phyloP scores from a whole-genome alignment of 2,113 vertebrate species.

The Apaloderma vittatum region DNA sequence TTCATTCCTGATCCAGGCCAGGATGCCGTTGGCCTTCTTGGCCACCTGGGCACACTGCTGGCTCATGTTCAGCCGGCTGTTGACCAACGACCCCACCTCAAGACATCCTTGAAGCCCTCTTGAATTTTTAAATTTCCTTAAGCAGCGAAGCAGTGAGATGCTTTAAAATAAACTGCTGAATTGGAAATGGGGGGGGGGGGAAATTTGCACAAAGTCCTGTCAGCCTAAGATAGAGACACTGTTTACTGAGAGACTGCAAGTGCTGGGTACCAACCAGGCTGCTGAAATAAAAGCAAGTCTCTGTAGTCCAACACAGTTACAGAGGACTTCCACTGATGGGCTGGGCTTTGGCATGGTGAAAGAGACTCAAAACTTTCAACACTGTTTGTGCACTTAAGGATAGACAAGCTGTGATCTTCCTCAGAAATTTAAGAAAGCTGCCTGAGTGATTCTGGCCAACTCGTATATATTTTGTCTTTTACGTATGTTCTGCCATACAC shows the following conservation, averaged over 20 bases:
- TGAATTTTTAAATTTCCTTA: not conserved
- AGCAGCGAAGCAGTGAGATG: not conserved
- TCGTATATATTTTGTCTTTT: not conserved
- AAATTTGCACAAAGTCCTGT: not conserved
- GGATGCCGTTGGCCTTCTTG: too few relatives aligned
- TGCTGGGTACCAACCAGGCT: not conserved
- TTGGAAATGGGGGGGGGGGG: not conserved
- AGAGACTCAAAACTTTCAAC: not conserved
- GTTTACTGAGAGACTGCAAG: not conserved
- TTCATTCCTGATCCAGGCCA: too few relatives aligned
- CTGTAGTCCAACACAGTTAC: not conserved
- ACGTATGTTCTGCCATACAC: not conserved
- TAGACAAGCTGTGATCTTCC: not conserved
- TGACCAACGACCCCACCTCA: too few relatives aligned
- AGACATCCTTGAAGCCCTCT: too few relatives aligned
- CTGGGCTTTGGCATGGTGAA: not conserved
- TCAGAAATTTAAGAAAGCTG: not conserved
- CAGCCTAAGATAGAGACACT: not conserved
- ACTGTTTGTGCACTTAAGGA: not conserved
- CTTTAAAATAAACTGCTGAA: not conserved
- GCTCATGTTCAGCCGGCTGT: too few relatives aligned
- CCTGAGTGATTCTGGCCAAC: not conserved
- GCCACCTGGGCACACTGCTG: too few relatives aligned
- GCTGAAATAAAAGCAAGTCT: not conserved
- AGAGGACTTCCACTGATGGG: not conserved